Conservation (phyloP, 2,888 invertebrate genomes). For the Oxyteleia sp. region DNA sequence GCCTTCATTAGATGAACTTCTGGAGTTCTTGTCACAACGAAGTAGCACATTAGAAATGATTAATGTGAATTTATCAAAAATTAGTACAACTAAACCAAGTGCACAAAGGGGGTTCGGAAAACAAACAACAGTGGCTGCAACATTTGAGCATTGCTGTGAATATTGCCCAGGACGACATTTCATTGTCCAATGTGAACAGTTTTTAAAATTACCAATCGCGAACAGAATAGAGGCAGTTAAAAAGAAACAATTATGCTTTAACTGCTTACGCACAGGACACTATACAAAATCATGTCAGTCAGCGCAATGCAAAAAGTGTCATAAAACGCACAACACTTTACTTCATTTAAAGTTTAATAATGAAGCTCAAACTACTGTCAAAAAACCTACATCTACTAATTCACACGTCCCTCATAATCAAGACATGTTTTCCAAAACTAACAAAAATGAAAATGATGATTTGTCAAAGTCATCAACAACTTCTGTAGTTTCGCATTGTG, state of each 20-base stretch:
- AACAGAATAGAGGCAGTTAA: background rate
- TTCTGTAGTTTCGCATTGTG: conserved; percentile 1
- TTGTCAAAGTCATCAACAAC: background rate
- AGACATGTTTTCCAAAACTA: background rate
- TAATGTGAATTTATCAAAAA: background rate
- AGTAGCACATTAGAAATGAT: conserved; percentile 6
- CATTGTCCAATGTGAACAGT: background rate
- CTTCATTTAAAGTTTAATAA: conserved; percentile 8
- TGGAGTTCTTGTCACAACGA: conserved; percentile 6
- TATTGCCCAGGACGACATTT: conserved; percentile 1
- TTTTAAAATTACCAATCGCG: background rate
- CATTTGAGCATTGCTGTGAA: conserved; percentile 14
- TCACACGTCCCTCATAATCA: background rate
- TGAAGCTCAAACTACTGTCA: background rate
- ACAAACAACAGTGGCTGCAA: conserved; percentile 7
- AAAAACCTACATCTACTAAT: background rate
- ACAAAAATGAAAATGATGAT: background rate
- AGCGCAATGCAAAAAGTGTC: conserved; percentile 10
- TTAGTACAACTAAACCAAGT: background rate
- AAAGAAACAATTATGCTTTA: conserved; percentile 1
- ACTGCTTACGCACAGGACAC: conserved; percentile 8
- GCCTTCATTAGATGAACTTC: conserved; percentile 4
- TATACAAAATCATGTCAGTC: conserved; percentile 1
- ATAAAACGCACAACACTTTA: conserved; percentile 9
- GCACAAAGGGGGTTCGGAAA: background rate